Conservation (phyloP, 2,888 invertebrate species). For the Thalpophila matura region DNA sequence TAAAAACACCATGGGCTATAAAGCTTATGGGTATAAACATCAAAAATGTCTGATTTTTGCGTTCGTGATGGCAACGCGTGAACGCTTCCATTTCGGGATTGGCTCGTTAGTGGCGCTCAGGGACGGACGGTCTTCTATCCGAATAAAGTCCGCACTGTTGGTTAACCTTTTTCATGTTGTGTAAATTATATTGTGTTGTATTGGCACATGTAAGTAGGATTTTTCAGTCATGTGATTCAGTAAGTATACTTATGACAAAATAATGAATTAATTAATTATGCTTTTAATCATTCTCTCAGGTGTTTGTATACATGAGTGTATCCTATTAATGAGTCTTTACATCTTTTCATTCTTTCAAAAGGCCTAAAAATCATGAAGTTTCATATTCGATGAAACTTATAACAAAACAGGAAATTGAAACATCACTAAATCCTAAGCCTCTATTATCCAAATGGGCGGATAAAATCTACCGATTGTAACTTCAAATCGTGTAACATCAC, state of each 20-base stretch:
- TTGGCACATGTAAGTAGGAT: too few species aligned
- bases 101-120: constrained; percentile 49
- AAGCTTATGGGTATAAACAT: constrained; percentile 48
- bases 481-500: constrained; percentile 22
- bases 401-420: constrained; percentile 1
- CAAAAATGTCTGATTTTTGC: constrained; percentile 57
- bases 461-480: constrained; percentile 11
- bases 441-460: constrained; percentile 1
- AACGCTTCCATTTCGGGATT: constrained; percentile 58
- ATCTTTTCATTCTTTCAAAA: too few species aligned
- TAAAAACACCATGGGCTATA: constrained; percentile 21
- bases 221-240: too few species aligned
- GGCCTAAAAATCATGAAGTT: too few species aligned
- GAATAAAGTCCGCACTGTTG: constrained; percentile 24
- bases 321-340: too few species aligned
- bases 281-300: too few species aligned
- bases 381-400: too few species aligned
- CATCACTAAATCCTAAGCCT: neutral
- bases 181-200: constrained; percentile 15
- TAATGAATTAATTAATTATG: too few species aligned
- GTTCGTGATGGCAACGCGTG: constrained; percentile 56
- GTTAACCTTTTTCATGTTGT: constrained; percentile 14
- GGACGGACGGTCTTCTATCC: constrained; percentile 20
- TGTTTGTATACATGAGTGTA: too few species aligned
- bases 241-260: too few species aligned